Conservation (phyloP, 2,797 vertebrate genomes). For the Catostomus latipinnis region DNA sequence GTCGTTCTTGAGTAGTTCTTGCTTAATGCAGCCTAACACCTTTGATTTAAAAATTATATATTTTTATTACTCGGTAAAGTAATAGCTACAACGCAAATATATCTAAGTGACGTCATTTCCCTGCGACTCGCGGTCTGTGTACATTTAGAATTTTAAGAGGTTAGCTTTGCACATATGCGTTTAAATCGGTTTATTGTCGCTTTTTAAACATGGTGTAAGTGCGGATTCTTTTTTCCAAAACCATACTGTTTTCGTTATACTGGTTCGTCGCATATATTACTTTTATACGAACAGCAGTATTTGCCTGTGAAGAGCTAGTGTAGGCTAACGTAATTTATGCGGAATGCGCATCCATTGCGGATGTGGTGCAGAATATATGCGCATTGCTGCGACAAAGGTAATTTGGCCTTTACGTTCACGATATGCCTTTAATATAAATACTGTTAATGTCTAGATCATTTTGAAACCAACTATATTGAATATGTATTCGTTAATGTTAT, state of each 20-base stretch:
- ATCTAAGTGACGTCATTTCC: slow-evolving; percentile 71
- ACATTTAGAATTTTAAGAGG: slow-evolving; percentile 59
- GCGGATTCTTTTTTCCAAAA: not conserved
- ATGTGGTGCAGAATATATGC: slow-evolving; percentile 81
- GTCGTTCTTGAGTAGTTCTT: no score
- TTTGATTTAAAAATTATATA: no score
- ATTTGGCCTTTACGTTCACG: slow-evolving; percentile 10
- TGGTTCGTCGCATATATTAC: not conserved
- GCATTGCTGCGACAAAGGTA: slow-evolving; percentile 76
- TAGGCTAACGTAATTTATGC: slow-evolving; percentile 76
- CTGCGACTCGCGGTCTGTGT: slow-evolving; percentile 76
- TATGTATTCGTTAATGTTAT: slow-evolving; percentile 1
- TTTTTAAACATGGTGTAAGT: slow-evolving; percentile 68
- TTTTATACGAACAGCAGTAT: slow-evolving; percentile 24
- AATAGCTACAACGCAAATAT: not conserved
- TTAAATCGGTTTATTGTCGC: not conserved
- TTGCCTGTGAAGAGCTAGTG: slow-evolving; percentile 57
- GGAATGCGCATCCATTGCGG: slow-evolving; percentile 83
- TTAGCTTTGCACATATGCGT: slow-evolving; percentile 53
- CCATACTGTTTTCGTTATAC: slow-evolving; percentile 1
- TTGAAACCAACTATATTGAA: not conserved
- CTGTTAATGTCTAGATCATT: slow-evolving; percentile 16
- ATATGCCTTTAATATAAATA: slow-evolving; percentile 24
- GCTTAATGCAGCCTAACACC: no score
- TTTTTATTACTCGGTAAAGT: no score